Base-by-base conservation (phyloP, 2,888 invertebrate species). In the Nebria brevicollis region DNA sequence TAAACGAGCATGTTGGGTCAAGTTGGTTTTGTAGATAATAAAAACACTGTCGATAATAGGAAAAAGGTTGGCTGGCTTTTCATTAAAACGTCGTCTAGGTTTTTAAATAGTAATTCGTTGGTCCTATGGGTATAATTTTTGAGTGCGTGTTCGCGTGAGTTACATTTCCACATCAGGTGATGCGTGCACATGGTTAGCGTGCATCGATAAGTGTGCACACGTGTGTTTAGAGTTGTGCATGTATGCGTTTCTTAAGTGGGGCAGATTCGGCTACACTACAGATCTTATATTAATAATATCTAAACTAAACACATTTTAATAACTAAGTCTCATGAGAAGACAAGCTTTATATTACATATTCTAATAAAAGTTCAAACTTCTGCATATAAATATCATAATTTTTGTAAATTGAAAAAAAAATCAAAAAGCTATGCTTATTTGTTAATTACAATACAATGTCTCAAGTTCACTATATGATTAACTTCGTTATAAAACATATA, bases 1-100 rank as follows among this genome's bases (percentile, higher is more conserved):
- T 80, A 75, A 80, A 80, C 70, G 75, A 80, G 80, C 8, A 54
- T 54, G 54, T 75, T 80, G 80, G 75, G 66, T 65, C 25, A 78
- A 26, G 64, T 34, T 64, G 64, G 8, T 43, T 75, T 75, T 42
- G 64, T 54, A 20, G 43, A 20, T n/a, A 54, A 54, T 54, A 42
- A 75, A 75, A 64, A 64, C 34, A 26, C 54, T 15, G 54, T 54
- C 42, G 43, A 54, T 75, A 41, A 64, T 75, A 75, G 54, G 64
- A 75, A 75, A 75, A 43, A 54, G 75, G 42, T 20, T 20, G 64
- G 25, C 25, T 75, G 41, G 26, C 54, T 75, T 15, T 26, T 75
- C 42, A 75, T 75, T 70, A 70, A 70, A 70, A 70, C 70, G 70
- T 70, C 70, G 70, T 73, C 73, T 73, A 73, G 73, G 73, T 73